phyloP scores from a whole-genome alignment of 1,140 invertebrate genomes.

The Drosophila ercepeae region DNA sequence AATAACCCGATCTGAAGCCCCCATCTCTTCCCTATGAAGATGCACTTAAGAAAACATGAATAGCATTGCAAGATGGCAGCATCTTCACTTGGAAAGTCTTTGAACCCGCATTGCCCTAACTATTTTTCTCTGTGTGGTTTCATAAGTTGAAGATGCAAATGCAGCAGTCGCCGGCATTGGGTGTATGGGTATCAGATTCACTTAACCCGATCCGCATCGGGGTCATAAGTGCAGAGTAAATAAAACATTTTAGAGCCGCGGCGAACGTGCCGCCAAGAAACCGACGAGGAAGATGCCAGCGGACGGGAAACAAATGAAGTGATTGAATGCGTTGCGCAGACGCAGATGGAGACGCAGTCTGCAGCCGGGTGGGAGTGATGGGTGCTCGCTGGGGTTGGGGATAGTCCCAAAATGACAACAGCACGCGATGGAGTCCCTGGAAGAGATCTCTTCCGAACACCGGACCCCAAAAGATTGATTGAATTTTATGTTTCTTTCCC shows the following conservation, averaged over 20 bases:
- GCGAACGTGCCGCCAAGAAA: conserved; percentile 51
- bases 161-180: conserved; percentile 10
- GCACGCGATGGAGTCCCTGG: conserved; percentile 60
- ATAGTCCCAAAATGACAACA: conserved; percentile 55
- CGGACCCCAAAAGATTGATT: conserved; percentile 66
- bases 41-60: not conserved
- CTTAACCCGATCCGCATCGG: conserved; percentile 76
- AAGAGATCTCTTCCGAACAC: conserved; percentile 17
- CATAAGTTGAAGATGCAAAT: conserved; percentile 42
- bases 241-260: conserved; percentile 71
- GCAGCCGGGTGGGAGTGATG: conserved; percentile 11
- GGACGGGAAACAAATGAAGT: conserved; percentile 70
- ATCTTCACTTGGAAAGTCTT: not conserved
- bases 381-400: not conserved
- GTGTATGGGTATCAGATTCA: conserved; percentile 70
- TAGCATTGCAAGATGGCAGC: not conserved
- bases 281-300: conserved; percentile 17
- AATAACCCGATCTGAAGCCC: conserved; percentile 19
- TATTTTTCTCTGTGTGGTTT: conserved; percentile 4
- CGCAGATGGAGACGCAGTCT: too few relatives aligned
- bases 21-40: not conserved
- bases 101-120: too few relatives aligned
- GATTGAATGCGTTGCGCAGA: conserved; percentile 72
- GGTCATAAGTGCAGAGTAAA: conserved; percentile 81
- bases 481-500: conserved; percentile 59